Evolutionary conservation across 1,140 invertebrate species (phyloP), one percentile per base, ranked within the genome.

Genomic region (Tenebrio molitor): DNA sequence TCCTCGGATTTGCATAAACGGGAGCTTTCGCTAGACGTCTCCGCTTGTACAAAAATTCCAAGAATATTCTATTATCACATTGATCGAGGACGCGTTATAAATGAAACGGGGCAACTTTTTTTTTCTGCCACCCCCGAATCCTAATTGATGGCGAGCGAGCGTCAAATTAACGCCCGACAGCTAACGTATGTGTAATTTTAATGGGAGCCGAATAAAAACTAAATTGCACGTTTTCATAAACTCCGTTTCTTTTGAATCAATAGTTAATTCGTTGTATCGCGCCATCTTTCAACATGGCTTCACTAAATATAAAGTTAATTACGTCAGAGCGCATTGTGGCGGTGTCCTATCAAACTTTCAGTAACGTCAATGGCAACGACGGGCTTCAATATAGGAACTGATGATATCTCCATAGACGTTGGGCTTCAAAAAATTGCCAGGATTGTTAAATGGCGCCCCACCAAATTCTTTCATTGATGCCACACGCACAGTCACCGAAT

Each of bases 241-340:
- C 5, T 12, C 2, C 12, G 7, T 17, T 66, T 66, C 15, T 17
- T 44, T 66, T 44, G 14, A 66, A 44, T 66, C 64, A 66, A 66
- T 65, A 65, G 46, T 15, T 21, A 23, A 53, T 66, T 66, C 19
- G 64, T 33, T 66, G 42, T 66, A 66, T 66, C 64, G 19, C 1
- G 25, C 12, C 17, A 66, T 42, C 64, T 66, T 42, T 66, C 23
- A 15, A 16, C 17, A 21, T 66, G 50, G 50, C 50, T 66, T 66
- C 36, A 66, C 36, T 66, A 66, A 66, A 66, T 42, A 44, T 41
- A 66, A 66, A 66, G 64, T 44, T 66, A 66, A 66, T 66, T 66
- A 66, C 36, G 64, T 66, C 64, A 66, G 36, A 66, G 25, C n/a
- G 50, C 50, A 58, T 58, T 58, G 50, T 58, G 50, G 50, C 29